Conservation (phyloP, 2,113 vertebrate species). For the Ochotona curzoniae region DNA sequence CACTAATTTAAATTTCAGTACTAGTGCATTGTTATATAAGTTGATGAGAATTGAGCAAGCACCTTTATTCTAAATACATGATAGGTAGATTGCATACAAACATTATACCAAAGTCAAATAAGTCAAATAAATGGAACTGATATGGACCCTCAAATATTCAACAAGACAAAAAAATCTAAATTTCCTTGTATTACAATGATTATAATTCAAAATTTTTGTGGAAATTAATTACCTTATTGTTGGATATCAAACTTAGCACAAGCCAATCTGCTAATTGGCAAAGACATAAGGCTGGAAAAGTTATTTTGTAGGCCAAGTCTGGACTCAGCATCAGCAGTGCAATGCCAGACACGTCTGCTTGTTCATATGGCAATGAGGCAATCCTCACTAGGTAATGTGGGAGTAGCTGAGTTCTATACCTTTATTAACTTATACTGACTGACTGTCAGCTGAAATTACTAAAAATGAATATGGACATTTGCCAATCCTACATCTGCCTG, state of each 20-base stretch:
- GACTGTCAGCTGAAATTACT: neutral
- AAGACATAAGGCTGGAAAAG: neutral
- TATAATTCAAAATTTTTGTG: neutral
- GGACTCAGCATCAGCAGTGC: neutral
- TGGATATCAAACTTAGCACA: neutral
- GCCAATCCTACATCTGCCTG: neutral
- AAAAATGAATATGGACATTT: neutral
- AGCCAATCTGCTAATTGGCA: neutral
- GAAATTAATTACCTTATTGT: neutral
- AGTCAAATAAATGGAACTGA: neutral
- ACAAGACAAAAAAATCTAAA: neutral
- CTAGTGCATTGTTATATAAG: neutral
- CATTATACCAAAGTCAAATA: slow-evolving; percentile 12
- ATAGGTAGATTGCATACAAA: neutral
- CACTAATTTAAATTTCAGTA: neutral
- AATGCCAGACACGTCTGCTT: neutral
- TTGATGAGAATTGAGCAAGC: neutral
- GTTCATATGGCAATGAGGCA: neutral
- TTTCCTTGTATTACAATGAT: neutral
- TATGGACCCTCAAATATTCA: neutral
- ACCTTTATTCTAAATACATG: neutral
- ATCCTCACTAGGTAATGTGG: neutral
- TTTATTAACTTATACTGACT: neutral
- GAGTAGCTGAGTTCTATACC: neutral
- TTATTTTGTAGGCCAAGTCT: neutral